Conservation (phyloP, 2,888 invertebrate genomes). For the Heteromurus nitidus region DNA sequence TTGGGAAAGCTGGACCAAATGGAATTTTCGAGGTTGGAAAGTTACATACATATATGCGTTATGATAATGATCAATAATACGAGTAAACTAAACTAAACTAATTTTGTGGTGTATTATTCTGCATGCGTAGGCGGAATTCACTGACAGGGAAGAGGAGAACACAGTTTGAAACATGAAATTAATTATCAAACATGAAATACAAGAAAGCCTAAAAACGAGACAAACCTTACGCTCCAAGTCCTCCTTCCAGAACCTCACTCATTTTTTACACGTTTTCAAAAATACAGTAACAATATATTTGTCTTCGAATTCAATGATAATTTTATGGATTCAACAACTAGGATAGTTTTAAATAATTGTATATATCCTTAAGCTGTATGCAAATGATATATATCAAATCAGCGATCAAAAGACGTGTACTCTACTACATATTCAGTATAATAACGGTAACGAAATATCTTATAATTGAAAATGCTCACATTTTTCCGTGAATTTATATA, state of each 20-base stretch:
- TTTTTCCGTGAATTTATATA: neutral
- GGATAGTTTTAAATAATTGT: neutral
- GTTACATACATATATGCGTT: neutral
- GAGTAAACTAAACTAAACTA: neutral
- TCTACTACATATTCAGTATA: neutral
- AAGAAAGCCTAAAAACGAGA: slow-evolving; percentile 27
- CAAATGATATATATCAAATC: neutral
- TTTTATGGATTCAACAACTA: neutral
- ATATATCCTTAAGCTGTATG: neutral
- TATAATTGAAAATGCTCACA: slow-evolving; percentile 15
- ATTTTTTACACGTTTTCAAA: slow-evolving; percentile 36
- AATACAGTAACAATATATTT: neutral
- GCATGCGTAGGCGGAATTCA: slow-evolving; percentile 55
- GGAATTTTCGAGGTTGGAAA: slow-evolving; percentile 69
- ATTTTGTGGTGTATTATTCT: slow-evolving; percentile 19
- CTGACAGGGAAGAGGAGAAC: slow-evolving; percentile 68
- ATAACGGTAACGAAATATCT: neutral
- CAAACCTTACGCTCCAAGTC: slow-evolving; percentile 43
- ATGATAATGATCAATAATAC: neutral
- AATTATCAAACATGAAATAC: slow-evolving; percentile 10
- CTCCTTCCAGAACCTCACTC: slow-evolving; percentile 57
- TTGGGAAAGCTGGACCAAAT: slow-evolving; percentile 55
- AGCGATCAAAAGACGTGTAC: slow-evolving; percentile 15
- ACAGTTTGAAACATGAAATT: slow-evolving; percentile 65
- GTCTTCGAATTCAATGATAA: neutral